Evolutionary conservation across 92 coral and sea anemone species (phyloP).

Genomic region (Epizoanthus stellaris): DNA sequence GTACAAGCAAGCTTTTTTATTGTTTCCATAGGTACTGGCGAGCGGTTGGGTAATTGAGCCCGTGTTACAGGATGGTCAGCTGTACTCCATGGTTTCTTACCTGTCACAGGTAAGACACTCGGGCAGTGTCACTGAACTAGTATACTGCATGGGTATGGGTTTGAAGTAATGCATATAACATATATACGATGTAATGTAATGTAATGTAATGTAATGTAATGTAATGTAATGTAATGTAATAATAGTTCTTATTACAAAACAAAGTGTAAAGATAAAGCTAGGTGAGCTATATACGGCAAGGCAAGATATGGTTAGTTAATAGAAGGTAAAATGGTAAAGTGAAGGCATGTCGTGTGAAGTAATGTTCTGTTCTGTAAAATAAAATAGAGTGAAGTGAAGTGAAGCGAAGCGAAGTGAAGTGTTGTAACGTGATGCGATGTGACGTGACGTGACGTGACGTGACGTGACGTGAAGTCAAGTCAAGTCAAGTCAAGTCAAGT

Average conservation of each 20-base stretch:
- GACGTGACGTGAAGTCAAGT: not conserved
- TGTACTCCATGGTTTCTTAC: constrained; percentile 13
- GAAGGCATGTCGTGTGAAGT: not conserved
- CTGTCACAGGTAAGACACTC: not conserved
- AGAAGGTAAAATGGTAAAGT: not conserved
- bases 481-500: no score
- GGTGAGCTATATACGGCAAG: no score
- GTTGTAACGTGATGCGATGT: no score
- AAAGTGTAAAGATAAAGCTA: no score
- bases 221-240: no score
- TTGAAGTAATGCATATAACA: no score
- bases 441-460: not conserved
- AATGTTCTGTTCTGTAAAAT: not conserved
- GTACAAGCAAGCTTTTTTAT: no score
- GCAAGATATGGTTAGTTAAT: no score
- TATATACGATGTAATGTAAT: no score
- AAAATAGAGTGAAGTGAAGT: not conserved
- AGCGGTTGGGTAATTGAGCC: constrained; percentile 19
- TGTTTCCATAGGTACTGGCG: not conserved
- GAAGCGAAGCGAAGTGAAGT: not conserved
- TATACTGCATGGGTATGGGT: no score
- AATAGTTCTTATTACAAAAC: no score
- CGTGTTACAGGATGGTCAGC: not conserved
- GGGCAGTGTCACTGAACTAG: not conserved
- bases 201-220: no score